A percentile compares a stretch with the other conserved stretches of the same genome.
phyloP scores from a whole-genome alignment of 2,797 vertebrate genomes.

The Botia almorhae region DNA sequence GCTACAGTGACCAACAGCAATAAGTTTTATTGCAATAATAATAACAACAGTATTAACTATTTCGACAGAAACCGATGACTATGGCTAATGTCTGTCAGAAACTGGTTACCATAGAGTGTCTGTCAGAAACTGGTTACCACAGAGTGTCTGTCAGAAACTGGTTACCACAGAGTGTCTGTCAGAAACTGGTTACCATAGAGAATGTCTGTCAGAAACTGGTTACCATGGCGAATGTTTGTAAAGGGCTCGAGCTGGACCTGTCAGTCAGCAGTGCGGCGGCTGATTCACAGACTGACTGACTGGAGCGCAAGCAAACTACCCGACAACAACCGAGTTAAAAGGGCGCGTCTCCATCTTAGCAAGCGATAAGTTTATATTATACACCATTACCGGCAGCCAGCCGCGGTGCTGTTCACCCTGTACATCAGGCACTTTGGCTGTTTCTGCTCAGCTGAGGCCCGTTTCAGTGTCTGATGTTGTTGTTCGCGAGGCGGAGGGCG shows the following conservation, averaged over 20 bases:
- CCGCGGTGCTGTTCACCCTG: background rate
- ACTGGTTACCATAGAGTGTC: background rate
- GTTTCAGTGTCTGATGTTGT: conserved; percentile 68
- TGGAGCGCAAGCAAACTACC: conserved; percentile 3
- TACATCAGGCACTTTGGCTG: background rate
- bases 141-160: background rate
- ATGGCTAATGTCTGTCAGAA: background rate
- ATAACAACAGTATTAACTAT: too few relatives aligned
- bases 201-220: background rate
- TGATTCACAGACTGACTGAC: conserved; percentile 20
- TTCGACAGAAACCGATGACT: too few relatives aligned
- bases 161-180: background rate
- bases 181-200: background rate
- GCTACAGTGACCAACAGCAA: too few relatives aligned
- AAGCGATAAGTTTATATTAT: background rate
- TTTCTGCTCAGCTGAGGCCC: conserved; percentile 29
- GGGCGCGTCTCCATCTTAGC: background rate
- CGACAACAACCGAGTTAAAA: background rate
- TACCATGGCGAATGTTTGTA: conserved; percentile 7
- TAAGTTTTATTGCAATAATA: too few relatives aligned
- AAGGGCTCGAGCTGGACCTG: conserved; percentile 1
- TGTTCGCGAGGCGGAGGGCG: conserved; percentile 84
- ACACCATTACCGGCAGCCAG: background rate
- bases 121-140: background rate
- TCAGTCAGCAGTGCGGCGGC: conserved; percentile 18